These are phyloP conservation scores for Pseudococcus longispinus DNA, from an alignment of 2,888 invertebrate species.

Conservation along the genomic window DNA sequence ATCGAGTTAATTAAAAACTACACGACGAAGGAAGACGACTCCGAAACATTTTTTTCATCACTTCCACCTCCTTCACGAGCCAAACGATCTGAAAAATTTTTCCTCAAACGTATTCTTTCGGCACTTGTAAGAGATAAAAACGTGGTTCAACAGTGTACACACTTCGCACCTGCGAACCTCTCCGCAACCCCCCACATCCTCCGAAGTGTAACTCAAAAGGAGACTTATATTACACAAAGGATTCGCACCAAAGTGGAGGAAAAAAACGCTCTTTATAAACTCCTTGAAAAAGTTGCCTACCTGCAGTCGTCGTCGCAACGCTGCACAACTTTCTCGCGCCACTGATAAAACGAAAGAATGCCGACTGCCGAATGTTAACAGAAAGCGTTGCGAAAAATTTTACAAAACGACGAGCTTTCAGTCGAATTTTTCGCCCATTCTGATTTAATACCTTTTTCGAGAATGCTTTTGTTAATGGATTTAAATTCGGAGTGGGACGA, in stretches of 20 bases:
- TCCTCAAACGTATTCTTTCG: background rate
- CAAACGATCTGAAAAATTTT: background rate
- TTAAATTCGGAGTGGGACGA: no score
- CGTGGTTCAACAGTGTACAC: background rate
- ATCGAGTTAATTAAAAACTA: constrained; percentile 8
- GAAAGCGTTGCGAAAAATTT: background rate
- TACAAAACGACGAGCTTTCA: background rate
- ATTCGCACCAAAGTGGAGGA: background rate
- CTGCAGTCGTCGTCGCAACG: background rate
- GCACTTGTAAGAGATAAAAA: background rate
- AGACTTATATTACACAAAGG: background rate
- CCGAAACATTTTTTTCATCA: background rate
- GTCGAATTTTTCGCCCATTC: no score
- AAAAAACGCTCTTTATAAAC: background rate
- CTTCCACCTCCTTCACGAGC: background rate
- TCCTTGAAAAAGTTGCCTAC: background rate
- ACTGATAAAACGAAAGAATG: background rate
- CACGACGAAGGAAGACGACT: background rate
- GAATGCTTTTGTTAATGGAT: no score
- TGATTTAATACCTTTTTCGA: no score
- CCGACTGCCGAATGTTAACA: background rate
- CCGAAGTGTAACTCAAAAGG: background rate
- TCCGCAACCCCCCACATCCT: background rate
- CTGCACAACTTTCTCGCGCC: background rate
- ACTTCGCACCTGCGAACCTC: background rate